Conservation (phyloP, 2,888 invertebrate genomes). For the Hirtodrosophila alboralis region DNA sequence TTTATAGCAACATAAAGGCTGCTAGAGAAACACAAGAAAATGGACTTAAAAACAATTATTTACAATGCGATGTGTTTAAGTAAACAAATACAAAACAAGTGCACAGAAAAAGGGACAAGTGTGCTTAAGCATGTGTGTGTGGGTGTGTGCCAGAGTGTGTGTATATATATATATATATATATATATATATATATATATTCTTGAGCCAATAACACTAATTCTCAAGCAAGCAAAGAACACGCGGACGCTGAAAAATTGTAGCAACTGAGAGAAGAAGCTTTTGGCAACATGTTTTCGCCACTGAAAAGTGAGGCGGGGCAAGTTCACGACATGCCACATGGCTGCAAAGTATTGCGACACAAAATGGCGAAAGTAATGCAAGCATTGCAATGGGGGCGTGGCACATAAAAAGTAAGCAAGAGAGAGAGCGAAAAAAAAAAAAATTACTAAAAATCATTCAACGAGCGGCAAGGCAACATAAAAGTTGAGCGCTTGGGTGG, state of each 20-base stretch:
- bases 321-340: conserved; percentile 56
- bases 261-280: conserved; percentile 15
- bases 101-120: conserved; percentile 14
- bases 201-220: conserved; percentile 61
- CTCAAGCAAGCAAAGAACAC: conserved; percentile 38
- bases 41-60: conserved; percentile 39
- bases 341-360: conserved; percentile 59
- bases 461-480: conserved; percentile 53
- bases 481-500: conserved; percentile 69
- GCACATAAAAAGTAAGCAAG: conserved; percentile 36
- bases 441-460: conserved; percentile 67
- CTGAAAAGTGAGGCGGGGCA: conserved; percentile 20
- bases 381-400: conserved; percentile 41
- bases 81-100: conserved; percentile 25
- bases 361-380: conserved; percentile 44
- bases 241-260: conserved; percentile 37
- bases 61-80: conserved; percentile 35
- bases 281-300: conserved; percentile 8
- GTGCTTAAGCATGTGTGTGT: conserved; percentile 1
- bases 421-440: conserved; percentile 24
- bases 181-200: conserved; percentile 21
- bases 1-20: conserved; percentile 4
- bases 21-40: conserved; percentile 24
- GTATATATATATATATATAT: conserved; percentile 17
- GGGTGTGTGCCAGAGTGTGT: conserved; percentile 5